Percentiles rank a stretch among this genome's conserved stretches.
phyloP scores from a whole-genome alignment of 2,113 vertebrate species.

The Tichodroma muraria region DNA sequence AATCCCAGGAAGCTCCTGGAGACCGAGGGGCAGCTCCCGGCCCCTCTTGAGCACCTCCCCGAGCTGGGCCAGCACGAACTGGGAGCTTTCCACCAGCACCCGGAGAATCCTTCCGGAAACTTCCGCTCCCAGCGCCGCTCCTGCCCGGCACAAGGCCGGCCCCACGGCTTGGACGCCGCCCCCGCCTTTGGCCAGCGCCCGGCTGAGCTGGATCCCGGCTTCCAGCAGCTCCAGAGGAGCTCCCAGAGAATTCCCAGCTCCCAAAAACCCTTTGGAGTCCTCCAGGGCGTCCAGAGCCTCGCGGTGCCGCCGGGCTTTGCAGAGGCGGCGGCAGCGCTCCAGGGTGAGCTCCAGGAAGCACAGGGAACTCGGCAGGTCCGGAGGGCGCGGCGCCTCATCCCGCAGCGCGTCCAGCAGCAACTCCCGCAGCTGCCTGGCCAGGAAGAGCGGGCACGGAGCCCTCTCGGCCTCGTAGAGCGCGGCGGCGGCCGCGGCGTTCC shows the following conservation, averaged over 20 bases:
- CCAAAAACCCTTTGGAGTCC: rapidly evolving
- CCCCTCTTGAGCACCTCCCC: background rate
- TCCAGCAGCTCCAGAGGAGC: background rate
- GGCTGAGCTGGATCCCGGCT: background rate
- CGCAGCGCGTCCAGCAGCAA: background rate
- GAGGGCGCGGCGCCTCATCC: rapidly evolving
- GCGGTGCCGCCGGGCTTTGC: background rate
- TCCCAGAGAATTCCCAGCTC: background rate
- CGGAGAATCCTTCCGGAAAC: rapidly evolving
- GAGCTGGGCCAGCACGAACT: background rate
- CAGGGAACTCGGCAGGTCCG: rapidly evolving
- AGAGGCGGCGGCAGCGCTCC: background rate
- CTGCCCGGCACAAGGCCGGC: background rate
- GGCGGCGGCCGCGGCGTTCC: rapidly evolving
- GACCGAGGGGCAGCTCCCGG: background rate
- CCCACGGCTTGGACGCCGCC: rapidly evolving
- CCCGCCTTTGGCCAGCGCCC: background rate
- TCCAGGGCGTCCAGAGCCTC: background rate
- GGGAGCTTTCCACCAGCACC: background rate
- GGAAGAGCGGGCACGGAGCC: background rate
- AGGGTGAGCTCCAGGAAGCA: background rate
- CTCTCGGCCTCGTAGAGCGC: background rate
- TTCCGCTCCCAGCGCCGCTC: background rate
- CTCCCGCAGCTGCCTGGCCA: background rate
- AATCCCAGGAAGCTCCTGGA: rapidly evolving